These are phyloP conservation scores for Drosophila bocki DNA, from an alignment of 1,140 invertebrate species.

Conservation along the genomic window DNA sequence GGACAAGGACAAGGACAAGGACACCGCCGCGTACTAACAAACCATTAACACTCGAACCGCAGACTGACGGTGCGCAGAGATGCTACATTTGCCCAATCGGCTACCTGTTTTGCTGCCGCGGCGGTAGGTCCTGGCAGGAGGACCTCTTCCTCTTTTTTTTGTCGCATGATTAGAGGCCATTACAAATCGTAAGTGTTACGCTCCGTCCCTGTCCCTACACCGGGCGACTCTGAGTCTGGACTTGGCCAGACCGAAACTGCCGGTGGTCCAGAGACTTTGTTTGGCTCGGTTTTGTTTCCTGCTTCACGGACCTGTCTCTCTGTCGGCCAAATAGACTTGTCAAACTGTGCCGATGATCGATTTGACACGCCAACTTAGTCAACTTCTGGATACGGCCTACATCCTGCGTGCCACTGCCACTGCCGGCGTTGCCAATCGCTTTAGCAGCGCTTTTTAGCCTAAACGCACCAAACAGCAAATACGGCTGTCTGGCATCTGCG, in stretches of 20 bases:
- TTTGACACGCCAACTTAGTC: slow-evolving; percentile 81
- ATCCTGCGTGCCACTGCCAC: slow-evolving; percentile 29
- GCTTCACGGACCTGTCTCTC: slow-evolving; percentile 26
- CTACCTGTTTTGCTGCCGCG: slow-evolving; percentile 61
- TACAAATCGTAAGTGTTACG: slow-evolving; percentile 83
- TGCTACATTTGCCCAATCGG: slow-evolving; percentile 3
- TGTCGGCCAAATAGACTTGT: slow-evolving; percentile 69
- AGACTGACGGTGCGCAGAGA: slow-evolving; percentile 35
- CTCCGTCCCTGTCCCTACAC: slow-evolving; percentile 22
- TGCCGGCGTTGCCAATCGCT: slow-evolving; percentile 71
- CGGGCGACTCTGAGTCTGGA: slow-evolving; percentile 38
- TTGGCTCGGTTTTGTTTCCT: slow-evolving; percentile 40
- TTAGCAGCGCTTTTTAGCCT: slow-evolving; percentile 76
- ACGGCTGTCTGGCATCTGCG: not conserved
- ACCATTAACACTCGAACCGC: slow-evolving; percentile 82
- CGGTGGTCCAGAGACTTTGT: slow-evolving; percentile 53
- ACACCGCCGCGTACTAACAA: slow-evolving; percentile 65
- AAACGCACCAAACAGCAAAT: slow-evolving; percentile 48
- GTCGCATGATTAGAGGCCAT: slow-evolving; percentile 78
- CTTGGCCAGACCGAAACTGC: slow-evolving; percentile 29
- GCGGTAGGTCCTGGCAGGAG: slow-evolving; percentile 63
- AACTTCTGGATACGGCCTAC: slow-evolving; percentile 47
- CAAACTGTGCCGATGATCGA: slow-evolving; percentile 83
- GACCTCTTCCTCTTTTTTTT: slow-evolving; percentile 49
- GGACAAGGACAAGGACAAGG: slow-evolving; percentile 35